Conservation (phyloP, 2,113 vertebrate genomes). For the Sinosuthora webbiana region DNA sequence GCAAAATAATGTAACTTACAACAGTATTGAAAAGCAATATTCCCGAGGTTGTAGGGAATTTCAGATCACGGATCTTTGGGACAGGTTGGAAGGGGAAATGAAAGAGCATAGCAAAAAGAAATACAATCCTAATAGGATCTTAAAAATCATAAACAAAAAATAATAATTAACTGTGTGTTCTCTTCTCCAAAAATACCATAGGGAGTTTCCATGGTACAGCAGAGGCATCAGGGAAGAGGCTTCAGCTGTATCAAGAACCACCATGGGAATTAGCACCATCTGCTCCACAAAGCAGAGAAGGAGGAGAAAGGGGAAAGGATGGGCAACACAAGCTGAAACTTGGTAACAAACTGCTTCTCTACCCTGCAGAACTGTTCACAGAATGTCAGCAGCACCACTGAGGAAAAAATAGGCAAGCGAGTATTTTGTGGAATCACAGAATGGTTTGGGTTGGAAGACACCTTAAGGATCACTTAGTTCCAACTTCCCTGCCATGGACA, state of each 20-base stretch:
- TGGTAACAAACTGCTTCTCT: neutral
- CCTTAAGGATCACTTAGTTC: neutral
- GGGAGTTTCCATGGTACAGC: neutral
- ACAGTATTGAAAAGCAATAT: neutral
- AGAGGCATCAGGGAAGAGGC: slow-evolving; percentile 27
- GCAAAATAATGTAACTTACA: neutral
- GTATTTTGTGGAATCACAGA: neutral
- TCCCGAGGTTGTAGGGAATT: neutral
- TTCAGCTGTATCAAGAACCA: slow-evolving; percentile 31
- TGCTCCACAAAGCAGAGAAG: neutral
- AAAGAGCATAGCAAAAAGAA: slow-evolving; percentile 15
- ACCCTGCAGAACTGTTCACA: neutral
- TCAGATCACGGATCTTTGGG: neutral
- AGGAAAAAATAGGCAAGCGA: neutral
- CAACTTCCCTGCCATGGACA: neutral
- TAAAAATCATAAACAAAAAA: slow-evolving; percentile 48
- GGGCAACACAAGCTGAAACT: neutral
- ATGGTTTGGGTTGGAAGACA: neutral
- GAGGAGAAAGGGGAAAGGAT: neutral
- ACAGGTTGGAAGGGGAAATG: neutral
- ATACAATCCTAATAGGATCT: slow-evolving; percentile 31
- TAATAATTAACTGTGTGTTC: slow-evolving; percentile 16
- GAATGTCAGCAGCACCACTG: neutral
- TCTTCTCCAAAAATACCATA: neutral
- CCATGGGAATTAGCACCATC: slow-evolving; percentile 31